Percentiles rank a stretch among this genome's conserved stretches.
Evolutionary conservation across 2,888 invertebrate species (phyloP).

Genomic region (Patella ulyssiponensis): DNA sequence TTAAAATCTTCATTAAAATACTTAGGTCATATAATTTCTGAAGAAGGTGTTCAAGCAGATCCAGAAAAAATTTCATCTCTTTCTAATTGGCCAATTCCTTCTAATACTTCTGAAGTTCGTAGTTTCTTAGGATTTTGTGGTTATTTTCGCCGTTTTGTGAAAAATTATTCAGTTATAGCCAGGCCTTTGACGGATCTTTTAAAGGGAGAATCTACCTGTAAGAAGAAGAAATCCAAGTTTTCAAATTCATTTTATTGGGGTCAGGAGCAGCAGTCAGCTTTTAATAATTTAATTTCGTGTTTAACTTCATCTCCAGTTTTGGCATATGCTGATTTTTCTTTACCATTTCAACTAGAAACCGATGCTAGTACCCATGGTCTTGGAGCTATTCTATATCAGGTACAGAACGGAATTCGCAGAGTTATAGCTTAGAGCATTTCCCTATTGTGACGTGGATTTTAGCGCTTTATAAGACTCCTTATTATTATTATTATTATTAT

Average conservation of each 20-base stretch:
- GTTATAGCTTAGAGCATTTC: too few relatives aligned
- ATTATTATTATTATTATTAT: too few relatives aligned
- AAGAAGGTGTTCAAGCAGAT: constrained; percentile 37
- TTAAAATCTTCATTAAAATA: constrained; percentile 33
- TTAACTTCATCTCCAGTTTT: constrained; percentile 38
- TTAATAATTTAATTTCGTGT: constrained; percentile 28
- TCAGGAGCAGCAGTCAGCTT: constrained; percentile 30
- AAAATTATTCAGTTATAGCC: constrained; percentile 35
- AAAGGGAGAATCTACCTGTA: constrained; percentile 24
- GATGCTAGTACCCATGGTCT: constrained; percentile 16
- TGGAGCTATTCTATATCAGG: constrained; percentile 36
- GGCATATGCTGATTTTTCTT: constrained; percentile 36
- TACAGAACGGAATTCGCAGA: constrained; percentile 23
- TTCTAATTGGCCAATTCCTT: constrained; percentile 23
- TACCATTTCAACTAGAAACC: constrained; percentile 31
- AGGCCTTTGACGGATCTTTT: constrained; percentile 35
- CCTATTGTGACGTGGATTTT: too few relatives aligned
- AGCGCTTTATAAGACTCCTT: too few relatives aligned
- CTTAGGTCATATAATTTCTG: constrained; percentile 38
- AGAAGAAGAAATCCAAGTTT: background rate
- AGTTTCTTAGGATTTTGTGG: constrained; percentile 35
- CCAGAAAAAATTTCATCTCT: constrained; percentile 30
- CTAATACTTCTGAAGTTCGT: constrained; percentile 31
- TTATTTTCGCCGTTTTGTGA: constrained; percentile 39
- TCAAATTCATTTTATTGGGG: constrained; percentile 35